Base-by-base conservation (phyloP, 1,140 invertebrate genomes). In the Drosophila kohkoa region DNA sequence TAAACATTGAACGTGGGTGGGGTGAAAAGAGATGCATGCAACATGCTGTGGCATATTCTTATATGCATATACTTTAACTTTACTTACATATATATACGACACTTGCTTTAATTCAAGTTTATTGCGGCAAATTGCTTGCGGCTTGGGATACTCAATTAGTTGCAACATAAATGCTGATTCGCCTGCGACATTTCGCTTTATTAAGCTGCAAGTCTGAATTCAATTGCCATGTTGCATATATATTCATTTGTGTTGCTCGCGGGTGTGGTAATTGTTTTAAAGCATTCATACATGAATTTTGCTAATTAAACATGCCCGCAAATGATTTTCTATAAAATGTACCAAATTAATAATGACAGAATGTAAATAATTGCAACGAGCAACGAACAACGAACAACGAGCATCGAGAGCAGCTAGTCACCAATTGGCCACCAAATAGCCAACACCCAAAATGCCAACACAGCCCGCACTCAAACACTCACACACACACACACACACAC, bases 211-310 rank as follows among this genome's bases (percentile, higher is more conserved):
- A 72, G 62, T 66, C 28, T 7, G 51, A 59, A 32, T 73, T 57
- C 65, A 54, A 67, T 75, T 38, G 35, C 7, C 10, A 32, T 32
- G 2, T 5, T 10, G 35, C 10, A 58, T 16, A 16, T 43, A 46
- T 49, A 45, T 20, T 3, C 5, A 45, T 57, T 25, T 63, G 55
- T 28, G 54, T 38, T 25, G 25, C 16, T 16, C n/a, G 32, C 51
- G 30, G 16, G 38, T 64, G 68, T 49, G 73, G 80, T 81, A 89
- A 85, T 89, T 88, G 85, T 88, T 87, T 82, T 74, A 85, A 79
- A 76, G 77, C 67, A 89, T 81, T 81, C 68, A 83, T 79, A 79
- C 78, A 90, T 76, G 77, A 76, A 89, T 85, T 81, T 85, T 80
- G 72, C 72, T 90, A 85, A 89, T 89, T 85, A 85, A 86, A 90